phyloP scores from a whole-genome alignment of 2,888 invertebrate genomes.

The Drosophila melanocephala region DNA sequence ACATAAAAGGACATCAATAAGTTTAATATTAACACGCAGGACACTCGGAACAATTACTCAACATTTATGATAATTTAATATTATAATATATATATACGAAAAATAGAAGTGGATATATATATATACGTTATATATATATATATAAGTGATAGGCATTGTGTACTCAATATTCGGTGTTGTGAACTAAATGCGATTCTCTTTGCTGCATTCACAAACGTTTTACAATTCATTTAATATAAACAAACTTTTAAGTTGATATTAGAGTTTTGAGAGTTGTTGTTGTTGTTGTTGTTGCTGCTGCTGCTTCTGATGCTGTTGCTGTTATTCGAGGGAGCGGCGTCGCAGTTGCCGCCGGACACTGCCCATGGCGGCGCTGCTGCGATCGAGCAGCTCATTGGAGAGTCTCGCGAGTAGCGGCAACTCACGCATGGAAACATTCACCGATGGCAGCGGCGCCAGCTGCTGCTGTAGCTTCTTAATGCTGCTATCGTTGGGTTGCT shows the following conservation, averaged over 20 bases:
- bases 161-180: conserved; percentile 63
- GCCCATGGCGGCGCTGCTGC: conserved; percentile 74
- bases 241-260: conserved; percentile 66
- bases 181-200: conserved; percentile 68
- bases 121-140: conserved; percentile 12
- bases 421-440: conserved; percentile 85
- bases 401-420: conserved; percentile 84
- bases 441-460: conserved; percentile 84
- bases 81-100: conserved; percentile 39
- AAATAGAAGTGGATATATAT: conserved; percentile 37
- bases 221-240: conserved; percentile 80
- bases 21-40: conserved; percentile 63
- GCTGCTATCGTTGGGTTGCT: conserved; percentile 42
- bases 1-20: conserved; percentile 66
- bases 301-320: conserved; percentile 10
- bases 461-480: conserved; percentile 84
- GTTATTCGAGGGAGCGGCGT: conserved; percentile 79
- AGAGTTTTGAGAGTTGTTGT: conserved; percentile 9
- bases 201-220: conserved; percentile 47
- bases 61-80: conserved; percentile 61
- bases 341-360: conserved; percentile 66
- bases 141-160: conserved; percentile 34
- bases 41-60: conserved; percentile 56
- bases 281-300: conserved; percentile 12
- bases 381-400: conserved; percentile 82